phyloP scores from a whole-genome alignment of 2,797 vertebrate genomes.

The Coregonus ussuriensis region DNA sequence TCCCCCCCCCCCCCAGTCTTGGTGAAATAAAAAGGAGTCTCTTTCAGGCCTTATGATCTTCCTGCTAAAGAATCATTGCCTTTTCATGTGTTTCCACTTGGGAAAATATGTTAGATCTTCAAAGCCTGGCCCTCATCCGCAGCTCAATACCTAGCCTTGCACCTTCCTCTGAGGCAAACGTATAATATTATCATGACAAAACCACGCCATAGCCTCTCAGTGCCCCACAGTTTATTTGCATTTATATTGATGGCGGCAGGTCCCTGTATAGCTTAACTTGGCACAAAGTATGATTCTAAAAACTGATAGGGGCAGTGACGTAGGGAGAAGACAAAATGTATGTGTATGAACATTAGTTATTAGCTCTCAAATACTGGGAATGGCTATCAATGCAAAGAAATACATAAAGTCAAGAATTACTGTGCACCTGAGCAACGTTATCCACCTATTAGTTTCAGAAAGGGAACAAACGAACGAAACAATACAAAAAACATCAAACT shows the following conservation, averaged over 20 bases:
- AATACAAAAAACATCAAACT: too few relatives aligned
- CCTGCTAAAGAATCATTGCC: conserved; percentile 36
- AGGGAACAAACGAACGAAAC: too few relatives aligned
- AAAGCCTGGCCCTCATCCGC: conserved; percentile 61
- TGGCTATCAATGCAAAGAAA: not conserved
- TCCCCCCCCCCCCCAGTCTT: conserved; percentile 4
- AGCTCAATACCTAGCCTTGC: conserved; percentile 56
- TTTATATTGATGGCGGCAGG: conserved; percentile 62
- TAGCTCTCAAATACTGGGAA: too few relatives aligned
- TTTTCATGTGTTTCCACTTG: conserved; percentile 64
- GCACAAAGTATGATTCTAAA: conserved; percentile 41
- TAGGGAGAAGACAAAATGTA: conserved; percentile 34
- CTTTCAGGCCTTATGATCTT: conserved; percentile 36
- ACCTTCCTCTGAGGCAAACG: conserved; percentile 57
- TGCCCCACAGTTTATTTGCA: conserved; percentile 62
- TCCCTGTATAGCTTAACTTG: conserved; percentile 52
- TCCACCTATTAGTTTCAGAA: too few relatives aligned
- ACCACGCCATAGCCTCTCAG: conserved; percentile 47
- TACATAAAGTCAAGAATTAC: not conserved
- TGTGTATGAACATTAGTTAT: conserved; percentile 5
- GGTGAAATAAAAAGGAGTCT: conserved; percentile 29
- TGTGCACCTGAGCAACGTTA: too few relatives aligned
- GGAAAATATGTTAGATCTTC: conserved; percentile 65
- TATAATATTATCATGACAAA: conserved; percentile 71
- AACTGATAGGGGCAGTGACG: conserved; percentile 30